Base-by-base conservation (phyloP, 2,113 vertebrate genomes). In the Serilophus lunatus region DNA sequence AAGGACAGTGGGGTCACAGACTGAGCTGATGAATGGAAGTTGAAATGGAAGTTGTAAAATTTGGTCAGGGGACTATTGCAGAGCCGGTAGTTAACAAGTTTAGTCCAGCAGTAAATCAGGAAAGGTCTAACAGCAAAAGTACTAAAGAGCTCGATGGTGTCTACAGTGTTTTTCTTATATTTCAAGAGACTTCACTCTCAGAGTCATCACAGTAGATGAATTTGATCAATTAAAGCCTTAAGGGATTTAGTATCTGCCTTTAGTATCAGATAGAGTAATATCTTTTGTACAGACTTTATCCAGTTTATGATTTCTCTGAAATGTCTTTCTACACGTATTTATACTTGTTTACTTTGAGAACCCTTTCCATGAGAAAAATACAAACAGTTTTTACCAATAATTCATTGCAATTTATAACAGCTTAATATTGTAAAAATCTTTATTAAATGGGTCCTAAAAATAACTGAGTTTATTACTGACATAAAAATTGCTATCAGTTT, bases 91-190 rank as follows among this genome's bases (percentile, higher is more conserved):
- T 54, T 88, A 95, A 91, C 36, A 53, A 87, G 70, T 95, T 91
- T 66, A 91, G 50, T 24, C 75, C 84, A 88, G 70, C 63, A 95
- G 78, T 95, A 94, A 95, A 97, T 93, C 86, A 95, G 50, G 45
- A 82, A 60, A 72, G 60, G 54, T n/a, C 74, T 54, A 88, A 82
- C 25, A 85, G 77, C 16, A 47, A 75, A 61, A 65, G n/a, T 61
- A 64, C 74, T 77, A 69, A 61, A 85, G 72, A 88, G 38, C 66
- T 96, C 61, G 56, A 18, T 24, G 40, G 40, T 92, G 77, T 76
- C 89, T 35, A 3, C 17, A 40, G 47, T 11, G 35, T 16, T 88
- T 60, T 36, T 85, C 50, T 83, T 81, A 14, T 35, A 47, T 42
- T 93, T 81, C 79, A 65, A 70, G 91, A 89, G 80, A 69, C 88